These are phyloP conservation scores for Conger conger DNA, from an alignment of 2,113 vertebrate genomes.

Conservation along the genomic window DNA sequence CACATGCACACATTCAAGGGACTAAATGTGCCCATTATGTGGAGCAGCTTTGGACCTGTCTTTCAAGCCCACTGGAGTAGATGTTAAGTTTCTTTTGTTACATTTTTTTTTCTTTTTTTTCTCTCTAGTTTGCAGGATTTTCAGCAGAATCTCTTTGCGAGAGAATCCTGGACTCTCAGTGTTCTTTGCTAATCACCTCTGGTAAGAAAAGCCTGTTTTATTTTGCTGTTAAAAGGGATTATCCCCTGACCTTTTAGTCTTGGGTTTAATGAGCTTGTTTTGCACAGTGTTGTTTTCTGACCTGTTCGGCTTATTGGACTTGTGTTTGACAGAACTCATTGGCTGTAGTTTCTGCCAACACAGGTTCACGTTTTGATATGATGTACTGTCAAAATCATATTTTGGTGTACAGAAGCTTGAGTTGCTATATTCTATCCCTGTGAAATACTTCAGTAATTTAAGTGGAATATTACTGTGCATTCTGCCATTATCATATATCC, in stretches of 20 bases:
- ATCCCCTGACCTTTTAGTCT: background rate
- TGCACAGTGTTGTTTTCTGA: background rate
- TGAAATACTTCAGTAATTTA: no score
- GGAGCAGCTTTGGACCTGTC: background rate
- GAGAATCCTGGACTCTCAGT: slow-evolving; percentile 84
- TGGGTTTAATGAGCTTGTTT: slow-evolving; percentile 21
- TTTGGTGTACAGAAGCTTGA: no score
- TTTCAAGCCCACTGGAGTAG: background rate
- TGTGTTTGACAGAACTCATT: background rate
- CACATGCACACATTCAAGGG: no score
- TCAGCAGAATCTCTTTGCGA: slow-evolving; percentile 92
- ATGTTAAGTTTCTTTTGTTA: background rate
- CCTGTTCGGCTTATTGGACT: background rate
- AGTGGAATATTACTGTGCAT: no score
- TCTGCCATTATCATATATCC: no score
- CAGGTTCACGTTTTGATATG: background rate
- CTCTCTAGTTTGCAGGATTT: slow-evolving; percentile 92
- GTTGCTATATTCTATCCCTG: no score
- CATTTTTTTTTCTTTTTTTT: slow-evolving; percentile 6
- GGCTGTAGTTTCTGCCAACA: background rate
- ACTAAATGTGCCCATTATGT: background rate
- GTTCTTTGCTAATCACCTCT: slow-evolving; percentile 87
- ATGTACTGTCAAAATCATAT: no score
- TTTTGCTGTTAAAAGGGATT: background rate
- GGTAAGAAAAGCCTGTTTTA: slow-evolving; percentile 64